Conservation (phyloP, 2,113 vertebrate species). For the Pterocles burchelli region DNA sequence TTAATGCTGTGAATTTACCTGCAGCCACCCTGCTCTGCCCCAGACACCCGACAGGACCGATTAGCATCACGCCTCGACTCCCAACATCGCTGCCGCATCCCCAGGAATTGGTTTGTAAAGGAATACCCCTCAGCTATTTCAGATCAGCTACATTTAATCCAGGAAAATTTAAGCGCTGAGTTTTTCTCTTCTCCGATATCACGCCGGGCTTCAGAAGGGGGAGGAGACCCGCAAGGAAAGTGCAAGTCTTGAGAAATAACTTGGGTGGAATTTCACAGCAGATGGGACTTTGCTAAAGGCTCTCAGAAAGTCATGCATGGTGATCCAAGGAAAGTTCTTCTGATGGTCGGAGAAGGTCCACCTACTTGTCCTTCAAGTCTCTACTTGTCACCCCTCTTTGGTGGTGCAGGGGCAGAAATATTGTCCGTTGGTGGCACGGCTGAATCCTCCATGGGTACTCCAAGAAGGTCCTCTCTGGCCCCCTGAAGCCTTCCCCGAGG, state of each 20-base stretch:
- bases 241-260: background rate
- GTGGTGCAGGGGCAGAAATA: background rate
- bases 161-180: background rate
- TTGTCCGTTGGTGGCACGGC: fast-evolving
- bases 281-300: background rate
- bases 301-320: fast-evolving
- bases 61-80: background rate
- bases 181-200: background rate
- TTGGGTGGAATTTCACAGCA: background rate
- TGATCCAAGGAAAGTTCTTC: background rate
- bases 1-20: background rate
- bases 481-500: background rate
- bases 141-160: background rate
- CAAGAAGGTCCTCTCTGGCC: background rate
- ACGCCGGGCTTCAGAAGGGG: fast-evolving
- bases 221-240: background rate
- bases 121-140: background rate
- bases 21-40: background rate
- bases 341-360: background rate
- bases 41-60: background rate
- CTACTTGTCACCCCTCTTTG: background rate
- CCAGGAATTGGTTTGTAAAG: background rate
- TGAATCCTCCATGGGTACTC: fast-evolving
- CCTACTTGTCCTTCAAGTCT: background rate
- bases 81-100: fast-evolving